Base-by-base conservation (phyloP, 2,797 vertebrate genomes). In the Anguilla megastoma region DNA sequence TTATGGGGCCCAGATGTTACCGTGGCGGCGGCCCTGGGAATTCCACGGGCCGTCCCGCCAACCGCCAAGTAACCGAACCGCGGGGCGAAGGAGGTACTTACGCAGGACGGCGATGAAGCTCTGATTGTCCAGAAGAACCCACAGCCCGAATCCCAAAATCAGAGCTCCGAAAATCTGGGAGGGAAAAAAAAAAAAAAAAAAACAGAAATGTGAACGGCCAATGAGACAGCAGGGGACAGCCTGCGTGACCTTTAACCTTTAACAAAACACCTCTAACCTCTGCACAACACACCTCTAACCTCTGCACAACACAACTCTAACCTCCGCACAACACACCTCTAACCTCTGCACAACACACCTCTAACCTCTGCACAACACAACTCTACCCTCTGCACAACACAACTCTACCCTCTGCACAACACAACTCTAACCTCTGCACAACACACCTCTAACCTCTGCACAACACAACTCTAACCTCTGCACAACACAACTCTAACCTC, bases 121-220 rank as follows among this genome's bases (percentile, higher is more conserved):
- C 91, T 95, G 96, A 93, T 94, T 97, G 95, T 99, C 98, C 0
- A 97, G 96, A 87, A 99, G 96, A 89, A 99, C 96, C 98, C 98
- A 99, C 84, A 99, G 93, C 87, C 98, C 98, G 84, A 98, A 98
- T 86, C 98, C 97, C 94, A 99, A 96, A 91, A 99, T 98, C 90
- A 99, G 92, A 0, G 96, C 97, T 0, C 98, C 98, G 52, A 98
- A 97, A 91, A 99, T 94, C 98, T 99, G 93, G 12, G 92, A 93
- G 63, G 89, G 89, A 30, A 58, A 54, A 36, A 89, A 89, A 85
- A 69, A n/a, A 66, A 24, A 89, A 89, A 86, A 69, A 21, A 66
- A 24, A 80, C 12, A 79, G 36, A 60, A 54, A 36, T 27, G 41
- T 27, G 8, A 52, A 8, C 50, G 52, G 45, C 60, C 63, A 16